These are phyloP conservation scores for Typhlomys cinereus DNA, from an alignment of 2,113 vertebrate species.

Conservation along the genomic window DNA sequence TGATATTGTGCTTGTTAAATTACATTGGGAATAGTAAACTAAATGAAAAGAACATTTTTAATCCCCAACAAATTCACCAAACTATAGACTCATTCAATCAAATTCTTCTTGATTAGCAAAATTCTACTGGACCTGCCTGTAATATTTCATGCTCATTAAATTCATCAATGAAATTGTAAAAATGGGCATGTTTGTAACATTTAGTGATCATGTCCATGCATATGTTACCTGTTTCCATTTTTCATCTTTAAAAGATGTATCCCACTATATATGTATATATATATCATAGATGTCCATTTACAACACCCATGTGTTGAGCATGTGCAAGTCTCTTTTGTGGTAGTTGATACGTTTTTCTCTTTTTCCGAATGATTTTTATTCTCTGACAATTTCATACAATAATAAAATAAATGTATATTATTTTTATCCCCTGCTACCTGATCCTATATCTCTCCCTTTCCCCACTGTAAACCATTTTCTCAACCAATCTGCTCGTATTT, in stretches of 20 bases:
- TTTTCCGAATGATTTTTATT: too few relatives aligned
- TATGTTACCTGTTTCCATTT: neutral
- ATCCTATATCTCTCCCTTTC: too few relatives aligned
- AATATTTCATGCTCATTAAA: neutral
- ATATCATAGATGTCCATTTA: neutral
- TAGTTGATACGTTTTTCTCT: too few relatives aligned
- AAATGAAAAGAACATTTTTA: neutral
- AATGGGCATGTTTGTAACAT: neutral
- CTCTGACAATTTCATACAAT: too few relatives aligned
- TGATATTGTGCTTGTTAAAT: neutral
- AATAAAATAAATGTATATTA: too few relatives aligned
- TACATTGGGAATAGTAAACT: slow-evolving; percentile 31
- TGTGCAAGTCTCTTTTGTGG: too few relatives aligned
- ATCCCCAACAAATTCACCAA: neutral
- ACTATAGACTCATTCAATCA: neutral
- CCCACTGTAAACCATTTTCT: too few relatives aligned
- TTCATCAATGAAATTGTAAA: neutral
- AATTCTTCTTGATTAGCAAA: neutral
- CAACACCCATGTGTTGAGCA: neutral
- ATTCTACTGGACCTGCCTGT: neutral
- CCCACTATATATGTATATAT: neutral
- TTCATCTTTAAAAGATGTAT: neutral
- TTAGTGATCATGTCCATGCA: neutral
- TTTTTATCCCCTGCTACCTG: too few relatives aligned
- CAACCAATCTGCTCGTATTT: too few relatives aligned